Percentiles rank a stretch among this genome's conserved stretches.
Conservation (phyloP, 2,888 invertebrate species). For the Drosophila paramelanica region DNA sequence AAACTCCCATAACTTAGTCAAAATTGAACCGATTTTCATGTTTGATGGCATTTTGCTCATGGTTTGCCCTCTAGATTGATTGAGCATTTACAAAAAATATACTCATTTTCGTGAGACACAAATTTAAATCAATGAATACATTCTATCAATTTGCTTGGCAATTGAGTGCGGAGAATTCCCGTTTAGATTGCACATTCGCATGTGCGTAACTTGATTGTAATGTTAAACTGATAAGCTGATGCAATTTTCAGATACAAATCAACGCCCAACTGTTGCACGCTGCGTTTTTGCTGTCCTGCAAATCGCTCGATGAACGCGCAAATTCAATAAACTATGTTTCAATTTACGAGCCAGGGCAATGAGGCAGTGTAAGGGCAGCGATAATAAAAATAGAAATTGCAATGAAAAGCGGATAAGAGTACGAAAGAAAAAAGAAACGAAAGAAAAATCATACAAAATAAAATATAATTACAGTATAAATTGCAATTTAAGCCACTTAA, state of each 20-base stretch:
- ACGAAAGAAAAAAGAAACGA: not conserved
- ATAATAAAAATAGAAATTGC: conserved; percentile 20
- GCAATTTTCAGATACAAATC: conserved; percentile 54
- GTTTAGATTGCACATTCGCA: conserved; percentile 27
- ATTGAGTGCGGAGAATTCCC: conserved; percentile 4
- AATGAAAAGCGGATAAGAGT: conserved; percentile 1
- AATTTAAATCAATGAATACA: conserved; percentile 1
- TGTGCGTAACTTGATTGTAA: conserved; percentile 49
- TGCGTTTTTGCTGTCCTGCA: conserved; percentile 19
- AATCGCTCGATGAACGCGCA: conserved; percentile 42
- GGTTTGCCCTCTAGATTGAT: no score
- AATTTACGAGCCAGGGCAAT: conserved; percentile 39
- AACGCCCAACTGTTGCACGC: conserved; percentile 59
- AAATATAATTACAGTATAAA: conserved; percentile 18
- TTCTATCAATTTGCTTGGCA: conserved; percentile 35
- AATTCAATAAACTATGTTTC: conserved; percentile 72
- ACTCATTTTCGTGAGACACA: no score
- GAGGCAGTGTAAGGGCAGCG: not conserved
- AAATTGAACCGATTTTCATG: no score
- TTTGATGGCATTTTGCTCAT: no score
- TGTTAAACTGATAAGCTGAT: conserved; percentile 51
- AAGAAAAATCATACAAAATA: not conserved
- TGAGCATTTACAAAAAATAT: no score
- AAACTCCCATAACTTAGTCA: no score
- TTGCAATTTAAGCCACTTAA: conserved; percentile 23